Percentiles rank a stretch among this genome's conserved stretches.
Evolutionary conservation across 2,113 vertebrate species (phyloP).

Genomic region (Mustelus asterias): DNA sequence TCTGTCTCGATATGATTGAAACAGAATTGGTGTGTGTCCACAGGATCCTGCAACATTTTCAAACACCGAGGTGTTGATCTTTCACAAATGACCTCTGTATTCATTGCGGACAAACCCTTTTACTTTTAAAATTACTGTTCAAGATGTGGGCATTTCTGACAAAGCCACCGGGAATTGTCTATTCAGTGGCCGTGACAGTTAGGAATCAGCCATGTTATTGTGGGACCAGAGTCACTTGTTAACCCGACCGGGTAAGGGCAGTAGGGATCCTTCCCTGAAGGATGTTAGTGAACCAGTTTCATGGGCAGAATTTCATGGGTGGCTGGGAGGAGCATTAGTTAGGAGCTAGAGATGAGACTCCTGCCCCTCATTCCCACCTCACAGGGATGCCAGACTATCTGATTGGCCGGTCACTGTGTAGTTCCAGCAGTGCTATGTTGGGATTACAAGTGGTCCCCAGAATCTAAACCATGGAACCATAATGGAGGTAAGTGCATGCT

Average conservation of each 20-base stretch:
- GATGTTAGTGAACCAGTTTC: not conserved
- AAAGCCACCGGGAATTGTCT: not conserved
- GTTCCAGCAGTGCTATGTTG: too few relatives aligned
- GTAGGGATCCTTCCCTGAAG: not conserved
- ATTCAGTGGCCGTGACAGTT: not conserved
- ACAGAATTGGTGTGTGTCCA: not conserved
- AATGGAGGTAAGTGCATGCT: too few relatives aligned
- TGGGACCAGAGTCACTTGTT: not conserved
- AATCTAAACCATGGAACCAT: too few relatives aligned
- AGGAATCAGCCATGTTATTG: not conserved
- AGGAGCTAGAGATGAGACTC: too few relatives aligned
- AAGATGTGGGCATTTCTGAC: not conserved
- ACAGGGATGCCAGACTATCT: too few relatives aligned
- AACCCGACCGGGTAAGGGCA: not conserved
- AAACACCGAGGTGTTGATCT: not conserved
- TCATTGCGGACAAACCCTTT: not conserved
- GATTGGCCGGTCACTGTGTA: too few relatives aligned
- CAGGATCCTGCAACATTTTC: not conserved
- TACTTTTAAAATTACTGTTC: not conserved
- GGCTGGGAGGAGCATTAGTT: too few relatives aligned
- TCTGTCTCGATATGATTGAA: not conserved
- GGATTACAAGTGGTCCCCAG: too few relatives aligned
- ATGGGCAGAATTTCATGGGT: too few relatives aligned
- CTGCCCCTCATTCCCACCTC: too few relatives aligned
- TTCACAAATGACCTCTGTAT: not conserved